Percentiles rank a stretch among this genome's conserved stretches.
Evolutionary conservation across 1,140 invertebrate genomes (phyloP).

Genomic region (Cyphomyrmex costatus): DNA sequence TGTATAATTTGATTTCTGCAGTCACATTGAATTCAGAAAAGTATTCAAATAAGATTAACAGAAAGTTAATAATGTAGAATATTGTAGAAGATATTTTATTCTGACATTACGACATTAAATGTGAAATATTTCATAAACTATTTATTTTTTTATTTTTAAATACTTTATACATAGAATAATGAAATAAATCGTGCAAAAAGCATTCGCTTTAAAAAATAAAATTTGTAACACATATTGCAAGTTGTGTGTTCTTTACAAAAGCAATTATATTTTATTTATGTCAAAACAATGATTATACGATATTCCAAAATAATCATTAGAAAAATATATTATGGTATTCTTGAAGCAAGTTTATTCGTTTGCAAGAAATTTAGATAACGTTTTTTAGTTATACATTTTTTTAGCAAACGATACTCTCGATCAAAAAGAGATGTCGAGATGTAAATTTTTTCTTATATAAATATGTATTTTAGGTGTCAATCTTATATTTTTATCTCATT

Average conservation of each 20-base stretch:
- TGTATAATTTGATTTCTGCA: not conserved
- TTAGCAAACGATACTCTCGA: not conserved
- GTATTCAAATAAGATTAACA: not conserved
- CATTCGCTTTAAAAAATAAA: constrained; percentile 3
- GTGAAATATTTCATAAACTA: not conserved
- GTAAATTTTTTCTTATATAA: constrained; percentile 4
- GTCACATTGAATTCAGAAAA: not conserved
- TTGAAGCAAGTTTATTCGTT: not conserved
- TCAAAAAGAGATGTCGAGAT: not conserved
- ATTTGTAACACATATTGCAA: not conserved
- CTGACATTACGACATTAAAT: not conserved
- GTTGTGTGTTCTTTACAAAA: not conserved
- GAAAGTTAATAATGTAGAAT: not conserved
- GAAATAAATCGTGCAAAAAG: not conserved
- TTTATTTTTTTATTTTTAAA: constrained; percentile 2
- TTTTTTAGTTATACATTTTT: not conserved
- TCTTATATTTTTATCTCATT: not conserved
- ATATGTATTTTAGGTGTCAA: not conserved
- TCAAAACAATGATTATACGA: not conserved
- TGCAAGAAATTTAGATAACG: not conserved
- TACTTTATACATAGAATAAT: not conserved
- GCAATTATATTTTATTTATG: not conserved
- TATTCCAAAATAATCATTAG: not conserved
- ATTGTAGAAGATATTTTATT: not conserved
- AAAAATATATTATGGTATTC: not conserved